Base-by-base conservation (phyloP, 1,140 invertebrate genomes). In the Ceratina australensis region DNA sequence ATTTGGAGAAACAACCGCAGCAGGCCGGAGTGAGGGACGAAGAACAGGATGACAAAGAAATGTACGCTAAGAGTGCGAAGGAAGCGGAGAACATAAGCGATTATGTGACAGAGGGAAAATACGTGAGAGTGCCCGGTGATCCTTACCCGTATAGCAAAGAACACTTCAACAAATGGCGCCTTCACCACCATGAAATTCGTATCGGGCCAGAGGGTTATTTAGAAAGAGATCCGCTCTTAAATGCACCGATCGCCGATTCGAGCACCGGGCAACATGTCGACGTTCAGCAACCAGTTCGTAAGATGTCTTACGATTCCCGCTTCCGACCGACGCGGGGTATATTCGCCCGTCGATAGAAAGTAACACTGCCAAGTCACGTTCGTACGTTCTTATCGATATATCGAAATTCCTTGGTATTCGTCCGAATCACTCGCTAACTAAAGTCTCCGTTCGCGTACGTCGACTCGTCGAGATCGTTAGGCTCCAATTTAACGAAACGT, bases 81-180 rank as follows among this genome's bases (percentile, higher is more conserved):
- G 50, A 80, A 12, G 15, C 15, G 2, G 54, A 69, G 0, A 49
- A 54, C 20, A 15, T 3, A 18, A 22, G 16, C 8, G 72, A 75
- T 0, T 73, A 73, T 7, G 54, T 66, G 3, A 49, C 33, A 5
- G 81, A 78, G 16, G 80, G 67, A 10, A 78, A 87, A 24, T 85
- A 82, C 15, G 18, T 87, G 8, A 83, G 69, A 42, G 18, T 87
- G 7, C 74, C 80, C 0, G 88, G 86, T 10, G 88, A 89, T 72
- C 80, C 82, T 50, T 88, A 88, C 52, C 87, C 88, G 0, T 89
- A 85, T 59, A 88, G 64, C 28, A 68, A 64, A 28, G 80, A 89
- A 42, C 65, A 88, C 24, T 84, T 86, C 26, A 49, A 87, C 15
- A 87, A 78, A 33, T 89, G 87, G 86, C 63, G 64, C 26, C 10